Percentiles rank a stretch among this genome's conserved stretches.
phyloP scores from a whole-genome alignment of 2,888 invertebrate genomes.

The Rhogogaster chlorosoma region DNA sequence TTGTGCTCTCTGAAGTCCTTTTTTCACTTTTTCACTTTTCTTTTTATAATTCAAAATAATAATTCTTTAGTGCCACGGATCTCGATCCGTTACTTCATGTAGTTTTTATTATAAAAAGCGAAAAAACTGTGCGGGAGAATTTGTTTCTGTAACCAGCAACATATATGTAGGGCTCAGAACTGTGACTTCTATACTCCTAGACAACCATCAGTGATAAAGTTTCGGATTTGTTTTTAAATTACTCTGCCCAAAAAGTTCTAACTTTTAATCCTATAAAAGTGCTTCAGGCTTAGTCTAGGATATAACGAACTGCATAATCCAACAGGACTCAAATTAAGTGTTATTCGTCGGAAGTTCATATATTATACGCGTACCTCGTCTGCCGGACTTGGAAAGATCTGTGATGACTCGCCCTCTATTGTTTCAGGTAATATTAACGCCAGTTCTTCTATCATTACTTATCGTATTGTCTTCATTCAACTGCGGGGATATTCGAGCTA shows the following conservation, averaged over 20 bases:
- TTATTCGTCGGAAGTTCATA: neutral
- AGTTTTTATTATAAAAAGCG: neutral
- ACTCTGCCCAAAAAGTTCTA: neutral
- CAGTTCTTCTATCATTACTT: neutral
- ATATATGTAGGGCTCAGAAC: neutral
- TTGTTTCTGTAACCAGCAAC: too few relatives aligned
- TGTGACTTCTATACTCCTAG: neutral
- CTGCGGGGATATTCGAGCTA: neutral
- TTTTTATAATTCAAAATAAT: neutral
- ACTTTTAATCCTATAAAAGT: neutral
- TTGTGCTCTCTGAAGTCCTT: slow-evolving; percentile 16
- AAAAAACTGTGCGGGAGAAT: neutral
- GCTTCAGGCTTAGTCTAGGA: neutral
- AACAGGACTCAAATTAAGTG: neutral
- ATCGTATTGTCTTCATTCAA: neutral
- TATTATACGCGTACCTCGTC: neutral
- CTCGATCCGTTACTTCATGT: neutral
- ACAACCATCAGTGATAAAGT: neutral
- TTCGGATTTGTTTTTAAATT: neutral
- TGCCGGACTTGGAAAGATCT: neutral
- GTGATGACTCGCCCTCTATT: slow-evolving; percentile 6
- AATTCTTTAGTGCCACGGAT: neutral
- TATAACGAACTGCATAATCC: neutral
- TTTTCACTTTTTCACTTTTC: neutral
- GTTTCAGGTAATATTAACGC: neutral